Evolutionary conservation across 2,888 invertebrate genomes (phyloP).

Genomic region (Tenthredo distinguenda): DNA sequence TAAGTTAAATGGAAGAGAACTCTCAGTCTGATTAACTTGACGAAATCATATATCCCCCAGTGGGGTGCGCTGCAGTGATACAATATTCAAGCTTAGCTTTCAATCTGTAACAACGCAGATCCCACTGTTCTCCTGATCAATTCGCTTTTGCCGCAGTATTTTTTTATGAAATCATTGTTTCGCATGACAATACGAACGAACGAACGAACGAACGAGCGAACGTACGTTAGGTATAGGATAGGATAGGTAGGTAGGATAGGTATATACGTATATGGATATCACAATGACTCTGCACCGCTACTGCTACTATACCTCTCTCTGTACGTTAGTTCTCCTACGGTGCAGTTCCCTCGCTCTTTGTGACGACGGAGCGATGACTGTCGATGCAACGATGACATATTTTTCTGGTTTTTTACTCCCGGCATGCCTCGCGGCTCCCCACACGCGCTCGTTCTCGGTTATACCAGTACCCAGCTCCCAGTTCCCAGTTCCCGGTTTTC

Average conservation of each 20-base stretch:
- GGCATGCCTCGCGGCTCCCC: slow-evolving; percentile 67
- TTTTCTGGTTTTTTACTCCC: slow-evolving; percentile 77
- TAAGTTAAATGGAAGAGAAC: not conserved
- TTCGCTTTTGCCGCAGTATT: slow-evolving; percentile 44
- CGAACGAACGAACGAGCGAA: not conserved
- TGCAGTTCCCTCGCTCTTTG: slow-evolving; percentile 73
- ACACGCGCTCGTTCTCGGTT: slow-evolving; percentile 36
- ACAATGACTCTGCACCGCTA: slow-evolving; percentile 37
- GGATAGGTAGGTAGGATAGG: not conserved
- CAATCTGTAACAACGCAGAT: slow-evolving; percentile 38
- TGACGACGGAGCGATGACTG: slow-evolving; percentile 71
- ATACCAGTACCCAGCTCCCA: not conserved
- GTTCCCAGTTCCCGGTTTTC: slow-evolving; percentile 32
- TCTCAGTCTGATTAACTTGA: slow-evolving; percentile 46
- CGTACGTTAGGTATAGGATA: not conserved
- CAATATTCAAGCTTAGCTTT: slow-evolving; percentile 50
- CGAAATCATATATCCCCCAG: not conserved
- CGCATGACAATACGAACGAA: slow-evolving; percentile 43
- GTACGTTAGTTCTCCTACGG: not conserved
- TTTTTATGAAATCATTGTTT: slow-evolving; percentile 51
- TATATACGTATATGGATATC: not conserved
- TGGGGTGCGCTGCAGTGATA: not conserved
- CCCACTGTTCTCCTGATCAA: slow-evolving; percentile 30
- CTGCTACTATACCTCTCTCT: not conserved
- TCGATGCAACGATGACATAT: slow-evolving; percentile 79